A percentile compares a stretch with the other conserved stretches of the same genome.
Conservation (phyloP, 2,888 invertebrate species). For the Sesia apiformis region DNA sequence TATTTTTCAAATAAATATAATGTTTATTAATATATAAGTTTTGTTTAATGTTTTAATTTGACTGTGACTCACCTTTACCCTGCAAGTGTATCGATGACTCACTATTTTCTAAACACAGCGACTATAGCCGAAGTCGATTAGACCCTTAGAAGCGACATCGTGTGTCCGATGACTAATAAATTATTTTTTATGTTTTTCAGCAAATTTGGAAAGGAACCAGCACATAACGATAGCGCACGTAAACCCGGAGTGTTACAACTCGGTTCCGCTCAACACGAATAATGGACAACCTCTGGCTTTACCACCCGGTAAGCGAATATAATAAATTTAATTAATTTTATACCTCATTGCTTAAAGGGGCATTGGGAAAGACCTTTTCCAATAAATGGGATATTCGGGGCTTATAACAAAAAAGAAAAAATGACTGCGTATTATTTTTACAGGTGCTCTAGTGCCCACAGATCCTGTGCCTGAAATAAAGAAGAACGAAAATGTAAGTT, state of each 20-base stretch:
- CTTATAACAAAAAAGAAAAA: too few relatives aligned
- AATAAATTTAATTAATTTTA: not conserved
- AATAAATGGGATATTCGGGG: too few relatives aligned
- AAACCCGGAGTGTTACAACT: conserved; percentile 89
- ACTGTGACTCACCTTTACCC: too few relatives aligned
- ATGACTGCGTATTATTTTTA: conserved; percentile 1
- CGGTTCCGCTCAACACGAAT: conserved; percentile 56
- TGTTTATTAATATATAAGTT: too few relatives aligned
- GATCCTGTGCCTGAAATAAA: conserved; percentile 44
- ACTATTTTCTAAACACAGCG: too few relatives aligned
- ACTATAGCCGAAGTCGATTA: too few relatives aligned
- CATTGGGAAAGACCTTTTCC: too few relatives aligned
- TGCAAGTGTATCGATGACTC: too few relatives aligned
- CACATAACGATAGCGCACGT: conserved; percentile 95
- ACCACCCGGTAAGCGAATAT: conserved; percentile 41
- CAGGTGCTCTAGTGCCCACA: conserved; percentile 38
- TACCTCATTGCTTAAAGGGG: too few relatives aligned
- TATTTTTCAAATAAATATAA: too few relatives aligned
- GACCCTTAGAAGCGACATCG: too few relatives aligned
- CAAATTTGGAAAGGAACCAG: conserved; percentile 91
- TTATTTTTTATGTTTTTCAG: conserved; percentile 38
- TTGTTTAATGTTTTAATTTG: too few relatives aligned
- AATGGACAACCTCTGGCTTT: conserved; percentile 59
- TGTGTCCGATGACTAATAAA: not conserved
- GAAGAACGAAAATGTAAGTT: conserved; percentile 52